phyloP scores from a whole-genome alignment of 2,113 vertebrate genomes.

The Peucedramus taeniatus region DNA sequence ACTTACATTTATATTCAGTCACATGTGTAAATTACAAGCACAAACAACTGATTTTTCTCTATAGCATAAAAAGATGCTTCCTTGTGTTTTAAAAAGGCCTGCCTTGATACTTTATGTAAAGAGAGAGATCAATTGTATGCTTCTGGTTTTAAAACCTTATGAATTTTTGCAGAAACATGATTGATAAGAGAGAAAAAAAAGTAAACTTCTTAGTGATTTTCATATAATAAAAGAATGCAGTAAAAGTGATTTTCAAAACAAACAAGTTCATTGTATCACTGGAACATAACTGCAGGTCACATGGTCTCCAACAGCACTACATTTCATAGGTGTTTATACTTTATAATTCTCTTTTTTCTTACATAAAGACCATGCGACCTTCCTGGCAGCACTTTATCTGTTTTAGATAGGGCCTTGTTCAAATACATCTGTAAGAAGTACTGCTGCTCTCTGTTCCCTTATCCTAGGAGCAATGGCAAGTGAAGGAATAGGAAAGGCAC shows the following conservation, averaged over 20 bases:
- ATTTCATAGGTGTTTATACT: neutral
- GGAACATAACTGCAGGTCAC: neutral
- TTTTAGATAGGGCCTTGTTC: neutral
- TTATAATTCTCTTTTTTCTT: neutral
- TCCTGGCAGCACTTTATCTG: neutral
- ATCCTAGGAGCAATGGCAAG: neutral
- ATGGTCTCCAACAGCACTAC: accelerated
- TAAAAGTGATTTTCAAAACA: neutral
- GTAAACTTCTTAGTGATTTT: neutral
- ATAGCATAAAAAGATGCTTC: neutral
- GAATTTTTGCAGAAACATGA: neutral
- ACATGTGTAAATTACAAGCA: neutral
- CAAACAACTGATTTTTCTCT: neutral
- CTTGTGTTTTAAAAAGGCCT: neutral
- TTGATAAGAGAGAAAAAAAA: neutral
- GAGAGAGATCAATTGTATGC: neutral
- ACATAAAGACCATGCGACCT: neutral
- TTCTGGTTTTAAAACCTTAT: neutral
- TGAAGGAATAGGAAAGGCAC: neutral
- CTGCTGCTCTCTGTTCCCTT: neutral
- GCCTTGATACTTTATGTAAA: neutral
- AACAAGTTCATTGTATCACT: neutral
- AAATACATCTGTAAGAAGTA: neutral
- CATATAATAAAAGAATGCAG: neutral
- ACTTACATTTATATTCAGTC: neutral